Conservation (phyloP, 2,797 vertebrate genomes). For the Melanogrammus aeglefinus region DNA sequence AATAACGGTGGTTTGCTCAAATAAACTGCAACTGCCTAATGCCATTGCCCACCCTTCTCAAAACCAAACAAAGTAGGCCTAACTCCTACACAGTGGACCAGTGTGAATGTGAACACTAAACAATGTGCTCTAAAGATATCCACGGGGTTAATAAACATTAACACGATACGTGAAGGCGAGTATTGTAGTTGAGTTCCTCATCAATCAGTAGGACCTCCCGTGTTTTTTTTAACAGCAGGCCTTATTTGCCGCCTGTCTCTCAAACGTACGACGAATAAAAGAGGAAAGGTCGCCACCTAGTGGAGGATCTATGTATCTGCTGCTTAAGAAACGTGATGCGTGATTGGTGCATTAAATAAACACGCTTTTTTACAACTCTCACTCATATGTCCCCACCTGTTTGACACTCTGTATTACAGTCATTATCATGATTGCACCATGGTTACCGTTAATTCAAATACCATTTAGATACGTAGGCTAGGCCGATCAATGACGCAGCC, state of each 20-base stretch:
- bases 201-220: slow-evolving; percentile 25
- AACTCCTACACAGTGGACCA: slow-evolving; percentile 9
- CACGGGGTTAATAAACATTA: slow-evolving; percentile 37
- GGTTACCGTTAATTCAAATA: not conserved
- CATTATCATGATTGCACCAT: not conserved
- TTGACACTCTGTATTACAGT: not conserved
- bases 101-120: slow-evolving; percentile 43
- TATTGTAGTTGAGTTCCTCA: slow-evolving; percentile 28
- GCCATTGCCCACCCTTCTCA: slow-evolving; percentile 45
- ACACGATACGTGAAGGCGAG: slow-evolving; percentile 16
- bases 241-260: slow-evolving; percentile 20
- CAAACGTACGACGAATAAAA: not conserved
- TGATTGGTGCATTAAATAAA: not conserved
- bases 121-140: slow-evolving; percentile 22
- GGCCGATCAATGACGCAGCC: not conserved
- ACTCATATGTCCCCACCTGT: not conserved
- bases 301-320: not conserved
- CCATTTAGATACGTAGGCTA: not conserved
- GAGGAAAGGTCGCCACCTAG: not conserved
- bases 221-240: slow-evolving; percentile 33
- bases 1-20: slow-evolving; percentile 38
- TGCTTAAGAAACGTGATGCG: not conserved
- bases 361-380: not conserved
- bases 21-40: slow-evolving; percentile 55
- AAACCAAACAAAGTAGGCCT: slow-evolving; percentile 36